Conservation (phyloP, 2,797 vertebrate genomes). For the Acanthurus leucopareius region DNA sequence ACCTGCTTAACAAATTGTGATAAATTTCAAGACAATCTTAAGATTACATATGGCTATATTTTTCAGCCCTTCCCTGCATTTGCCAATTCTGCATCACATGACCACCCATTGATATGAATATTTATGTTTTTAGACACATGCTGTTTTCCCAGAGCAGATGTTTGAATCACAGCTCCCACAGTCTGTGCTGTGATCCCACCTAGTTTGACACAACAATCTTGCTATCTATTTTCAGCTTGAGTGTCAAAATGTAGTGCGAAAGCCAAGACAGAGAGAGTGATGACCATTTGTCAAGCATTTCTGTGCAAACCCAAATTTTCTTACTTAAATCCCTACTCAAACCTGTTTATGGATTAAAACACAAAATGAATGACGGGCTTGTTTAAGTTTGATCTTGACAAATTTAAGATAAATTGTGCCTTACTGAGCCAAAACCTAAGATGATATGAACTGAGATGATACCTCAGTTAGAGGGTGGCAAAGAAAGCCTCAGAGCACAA, state of each 20-base stretch:
- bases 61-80: constrained; percentile 6
- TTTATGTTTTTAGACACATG: constrained; percentile 52
- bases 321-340: neutral
- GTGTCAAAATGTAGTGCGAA: constrained; percentile 55
- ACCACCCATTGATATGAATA: constrained; percentile 32
- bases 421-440: neutral
- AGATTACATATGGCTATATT: constrained; percentile 26
- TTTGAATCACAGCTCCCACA: constrained; percentile 61
- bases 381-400: neutral
- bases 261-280: constrained; percentile 32
- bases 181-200: constrained; percentile 65
- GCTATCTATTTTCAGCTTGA: constrained; percentile 59
- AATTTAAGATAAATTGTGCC: neutral
- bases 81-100: constrained; percentile 30
- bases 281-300: constrained; percentile 27
- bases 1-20: neutral
- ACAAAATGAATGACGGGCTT: neutral
- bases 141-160: constrained; percentile 65
- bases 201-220: constrained; percentile 63
- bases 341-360: neutral
- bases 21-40: constrained; percentile 32
- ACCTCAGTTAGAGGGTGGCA: neutral
- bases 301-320: neutral
- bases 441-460: neutral
- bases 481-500: neutral